Evolutionary conservation across 2,797 vertebrate genomes (phyloP).

Genomic region (Danio kyathit): DNA sequence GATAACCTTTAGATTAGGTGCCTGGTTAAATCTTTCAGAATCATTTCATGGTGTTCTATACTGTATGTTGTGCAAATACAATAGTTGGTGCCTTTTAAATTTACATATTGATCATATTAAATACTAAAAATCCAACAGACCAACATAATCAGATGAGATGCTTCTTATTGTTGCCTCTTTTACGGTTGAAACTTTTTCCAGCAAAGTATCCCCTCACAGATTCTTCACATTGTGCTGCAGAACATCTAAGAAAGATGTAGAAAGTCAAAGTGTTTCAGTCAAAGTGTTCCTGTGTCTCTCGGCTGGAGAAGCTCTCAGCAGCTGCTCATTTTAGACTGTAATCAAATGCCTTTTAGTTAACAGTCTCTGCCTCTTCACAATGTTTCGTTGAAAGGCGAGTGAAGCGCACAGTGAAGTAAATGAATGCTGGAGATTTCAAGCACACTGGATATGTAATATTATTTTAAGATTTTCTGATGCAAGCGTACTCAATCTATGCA

Average conservation of each 20-base stretch:
- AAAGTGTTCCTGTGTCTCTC: constrained; percentile 15
- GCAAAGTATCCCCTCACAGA: background rate
- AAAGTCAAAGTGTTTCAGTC: constrained; percentile 4
- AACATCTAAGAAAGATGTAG: constrained; percentile 10
- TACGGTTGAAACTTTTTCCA: background rate
- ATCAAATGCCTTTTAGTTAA: constrained; percentile 53
- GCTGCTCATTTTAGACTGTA: constrained; percentile 51
- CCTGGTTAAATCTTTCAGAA: background rate
- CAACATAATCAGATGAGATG: too few species aligned
- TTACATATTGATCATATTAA: background rate
- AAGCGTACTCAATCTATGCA: constrained; percentile 8
- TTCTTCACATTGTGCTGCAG: background rate
- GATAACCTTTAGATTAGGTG: background rate
- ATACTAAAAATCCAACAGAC: too few species aligned
- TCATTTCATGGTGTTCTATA: background rate
- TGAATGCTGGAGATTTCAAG: constrained; percentile 36
- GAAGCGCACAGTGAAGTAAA: constrained; percentile 28
- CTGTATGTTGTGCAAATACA: background rate
- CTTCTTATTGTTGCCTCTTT: background rate
- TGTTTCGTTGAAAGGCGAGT: constrained; percentile 50
- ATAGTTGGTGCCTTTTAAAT: background rate
- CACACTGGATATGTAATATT: constrained; percentile 4
- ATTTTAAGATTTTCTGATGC: constrained; percentile 6
- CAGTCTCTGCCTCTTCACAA: constrained; percentile 26
- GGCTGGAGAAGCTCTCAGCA: constrained; percentile 32